Evolutionary conservation across 2,888 invertebrate genomes (phyloP).

Genomic region (Pelosia muscerda): DNA sequence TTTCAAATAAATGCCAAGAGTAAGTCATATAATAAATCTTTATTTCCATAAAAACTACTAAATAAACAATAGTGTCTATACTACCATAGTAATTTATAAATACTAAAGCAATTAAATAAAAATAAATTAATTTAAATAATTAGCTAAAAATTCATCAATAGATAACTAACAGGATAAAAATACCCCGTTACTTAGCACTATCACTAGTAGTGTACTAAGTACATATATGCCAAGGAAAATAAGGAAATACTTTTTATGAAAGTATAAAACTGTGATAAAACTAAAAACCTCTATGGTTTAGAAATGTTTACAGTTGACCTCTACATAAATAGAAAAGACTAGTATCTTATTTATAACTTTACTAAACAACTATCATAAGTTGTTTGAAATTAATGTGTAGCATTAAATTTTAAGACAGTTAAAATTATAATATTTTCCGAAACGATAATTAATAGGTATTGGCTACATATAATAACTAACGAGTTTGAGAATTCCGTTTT

Average conservation of each 20-base stretch:
- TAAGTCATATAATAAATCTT: slow-evolving; percentile 11
- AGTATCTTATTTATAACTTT: slow-evolving; percentile 33
- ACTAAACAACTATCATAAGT: neutral
- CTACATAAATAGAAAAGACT: slow-evolving; percentile 46
- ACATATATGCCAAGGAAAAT: too few species aligned
- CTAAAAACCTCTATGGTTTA: slow-evolving; percentile 35
- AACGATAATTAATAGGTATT: neutral
- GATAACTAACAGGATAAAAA: slow-evolving; percentile 23
- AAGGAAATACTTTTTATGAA: slow-evolving; percentile 33
- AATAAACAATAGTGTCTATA: neutral
- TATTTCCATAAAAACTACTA: slow-evolving; percentile 4
- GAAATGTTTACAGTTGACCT: slow-evolving; percentile 16
- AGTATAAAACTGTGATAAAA: slow-evolving; percentile 42
- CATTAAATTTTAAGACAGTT: neutral
- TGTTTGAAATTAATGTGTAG: neutral
- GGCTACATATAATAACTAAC: too few species aligned
- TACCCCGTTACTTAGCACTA: slow-evolving; percentile 23
- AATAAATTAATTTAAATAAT: neutral
- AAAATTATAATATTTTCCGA: neutral
- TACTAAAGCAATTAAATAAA: neutral
- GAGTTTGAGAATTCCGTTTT: neutral
- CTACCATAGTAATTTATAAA: neutral
- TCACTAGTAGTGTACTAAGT: too few species aligned
- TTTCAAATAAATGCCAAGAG: neutral
- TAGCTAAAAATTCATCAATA: neutral